phyloP scores from a whole-genome alignment of 2,888 invertebrate genomes.

The Cheilosia grossa region DNA sequence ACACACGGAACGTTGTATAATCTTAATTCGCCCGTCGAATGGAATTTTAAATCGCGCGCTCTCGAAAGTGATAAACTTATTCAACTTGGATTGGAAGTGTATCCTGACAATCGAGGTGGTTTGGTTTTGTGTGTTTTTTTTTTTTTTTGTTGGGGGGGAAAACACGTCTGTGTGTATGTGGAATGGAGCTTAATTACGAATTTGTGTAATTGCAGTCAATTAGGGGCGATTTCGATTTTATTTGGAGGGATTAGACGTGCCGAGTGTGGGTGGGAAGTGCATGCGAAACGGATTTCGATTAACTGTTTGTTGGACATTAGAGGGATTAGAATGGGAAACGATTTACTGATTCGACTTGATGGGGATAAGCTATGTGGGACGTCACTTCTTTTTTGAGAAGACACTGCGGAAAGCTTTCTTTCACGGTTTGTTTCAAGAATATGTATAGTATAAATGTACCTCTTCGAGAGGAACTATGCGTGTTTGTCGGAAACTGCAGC shows the following conservation, averaged over 20 bases:
- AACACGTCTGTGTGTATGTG: slow-evolving; percentile 10
- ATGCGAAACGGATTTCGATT: slow-evolving; percentile 21
- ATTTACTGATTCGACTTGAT: not conserved
- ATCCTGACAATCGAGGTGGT: slow-evolving; percentile 8
- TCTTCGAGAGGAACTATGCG: too few species aligned
- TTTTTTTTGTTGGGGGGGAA: too few species aligned
- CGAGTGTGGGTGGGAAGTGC: slow-evolving; percentile 40
- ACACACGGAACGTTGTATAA: slow-evolving; percentile 23
- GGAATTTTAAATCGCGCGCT: slow-evolving; percentile 55
- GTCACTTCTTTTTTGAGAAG: not conserved
- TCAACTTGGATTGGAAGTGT: not conserved
- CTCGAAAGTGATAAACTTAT: slow-evolving; percentile 14
- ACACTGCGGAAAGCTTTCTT: not conserved
- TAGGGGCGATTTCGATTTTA: slow-evolving; percentile 42
- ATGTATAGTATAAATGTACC: too few species aligned
- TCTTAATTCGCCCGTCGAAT: slow-evolving; percentile 57
- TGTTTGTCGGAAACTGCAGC: too few species aligned
- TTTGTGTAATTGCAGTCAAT: slow-evolving; percentile 57
- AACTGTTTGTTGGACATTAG: slow-evolving; percentile 13
- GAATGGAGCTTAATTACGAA: slow-evolving; percentile 38
- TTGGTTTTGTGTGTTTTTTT: not conserved
- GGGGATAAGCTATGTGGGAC: not conserved
- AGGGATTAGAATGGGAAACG: slow-evolving; percentile 10
- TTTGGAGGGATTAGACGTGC: slow-evolving; percentile 33
- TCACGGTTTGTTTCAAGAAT: too few species aligned